Conservation (phyloP, 2,888 invertebrate species). For the Thera britannica region DNA sequence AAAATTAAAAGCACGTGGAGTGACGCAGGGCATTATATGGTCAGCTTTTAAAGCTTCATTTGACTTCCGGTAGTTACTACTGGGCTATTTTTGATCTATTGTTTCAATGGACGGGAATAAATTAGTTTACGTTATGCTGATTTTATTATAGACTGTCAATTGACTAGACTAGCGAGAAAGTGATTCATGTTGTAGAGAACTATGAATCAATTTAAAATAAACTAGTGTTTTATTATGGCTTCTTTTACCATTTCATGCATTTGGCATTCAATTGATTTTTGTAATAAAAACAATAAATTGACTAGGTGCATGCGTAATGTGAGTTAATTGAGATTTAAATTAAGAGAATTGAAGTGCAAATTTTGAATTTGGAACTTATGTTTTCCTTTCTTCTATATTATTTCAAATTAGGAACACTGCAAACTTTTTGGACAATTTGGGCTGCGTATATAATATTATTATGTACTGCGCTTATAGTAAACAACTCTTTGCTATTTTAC, state of each 20-base stretch:
- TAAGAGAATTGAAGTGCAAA: not conserved
- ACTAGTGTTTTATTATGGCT: not conserved
- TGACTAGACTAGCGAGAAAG: conserved; percentile 4
- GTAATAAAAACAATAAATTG: not conserved
- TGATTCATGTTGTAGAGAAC: conserved; percentile 4
- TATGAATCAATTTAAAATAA: not conserved
- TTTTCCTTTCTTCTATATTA: too few species aligned
- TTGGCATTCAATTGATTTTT: too few species aligned
- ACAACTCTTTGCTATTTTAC: too few species aligned
- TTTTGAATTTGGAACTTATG: not conserved
- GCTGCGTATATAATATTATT: too few species aligned
- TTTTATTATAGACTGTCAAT: conserved; percentile 10
- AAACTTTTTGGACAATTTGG: too few species aligned
- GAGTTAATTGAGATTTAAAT: not conserved
- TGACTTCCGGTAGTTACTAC: conserved; percentile 42
- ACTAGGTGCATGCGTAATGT: too few species aligned
- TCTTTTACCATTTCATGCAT: not conserved
- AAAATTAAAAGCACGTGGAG: not conserved
- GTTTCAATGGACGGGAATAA: conserved; percentile 49
- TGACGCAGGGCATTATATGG: conserved; percentile 7
- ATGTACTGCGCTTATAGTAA: too few species aligned
- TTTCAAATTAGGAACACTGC: too few species aligned
- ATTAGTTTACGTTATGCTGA: conserved; percentile 9
- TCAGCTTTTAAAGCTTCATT: conserved; percentile 58
- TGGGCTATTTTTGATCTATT: conserved; percentile 51